These are phyloP conservation scores for Drosophila meridionalis DNA, from an alignment of 2,888 invertebrate genomes.

Conservation along the genomic window DNA sequence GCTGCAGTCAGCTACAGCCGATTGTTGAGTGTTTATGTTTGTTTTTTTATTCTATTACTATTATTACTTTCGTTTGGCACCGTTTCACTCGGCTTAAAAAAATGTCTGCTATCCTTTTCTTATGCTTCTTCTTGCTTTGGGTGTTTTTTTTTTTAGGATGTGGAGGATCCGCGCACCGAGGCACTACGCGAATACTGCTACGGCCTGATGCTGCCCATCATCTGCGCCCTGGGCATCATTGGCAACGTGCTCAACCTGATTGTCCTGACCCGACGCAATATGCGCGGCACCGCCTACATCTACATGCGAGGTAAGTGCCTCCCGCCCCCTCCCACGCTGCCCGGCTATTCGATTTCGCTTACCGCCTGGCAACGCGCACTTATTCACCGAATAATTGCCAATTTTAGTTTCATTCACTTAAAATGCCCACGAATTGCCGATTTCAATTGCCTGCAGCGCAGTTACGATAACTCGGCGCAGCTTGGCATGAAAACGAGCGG, in stretches of 20 bases:
- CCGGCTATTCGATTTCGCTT: conserved; percentile 27
- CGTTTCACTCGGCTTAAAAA: conserved; percentile 21
- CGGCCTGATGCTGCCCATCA: conserved; percentile 89
- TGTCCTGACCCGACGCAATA: conserved; percentile 91
- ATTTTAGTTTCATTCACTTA: conserved; percentile 50
- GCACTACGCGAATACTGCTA: conserved; percentile 87
- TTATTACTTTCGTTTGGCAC: conserved; percentile 48
- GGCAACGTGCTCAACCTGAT: conserved; percentile 92
- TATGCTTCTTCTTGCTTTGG: not conserved
- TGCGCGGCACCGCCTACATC: conserved; percentile 92
- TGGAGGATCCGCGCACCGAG: conserved; percentile 88
- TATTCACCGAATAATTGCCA: conserved; percentile 61
- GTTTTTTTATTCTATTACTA: conserved; percentile 9
- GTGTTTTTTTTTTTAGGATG: conserved; percentile 56
- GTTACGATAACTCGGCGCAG: conserved; percentile 3
- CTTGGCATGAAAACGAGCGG: not conserved
- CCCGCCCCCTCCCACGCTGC: too few relatives aligned
- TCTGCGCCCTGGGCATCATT: conserved; percentile 90
- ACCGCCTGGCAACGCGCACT: conserved; percentile 24
- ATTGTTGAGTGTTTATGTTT: not conserved
- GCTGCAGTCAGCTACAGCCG: not conserved
- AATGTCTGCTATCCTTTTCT: conserved; percentile 12
- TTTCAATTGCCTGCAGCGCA: conserved; percentile 22
- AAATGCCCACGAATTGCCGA: conserved; percentile 29
- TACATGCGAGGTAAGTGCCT: conserved; percentile 90